phyloP scores from a whole-genome alignment of 1,140 invertebrate genomes.

The Conopomorpha cramerella region DNA sequence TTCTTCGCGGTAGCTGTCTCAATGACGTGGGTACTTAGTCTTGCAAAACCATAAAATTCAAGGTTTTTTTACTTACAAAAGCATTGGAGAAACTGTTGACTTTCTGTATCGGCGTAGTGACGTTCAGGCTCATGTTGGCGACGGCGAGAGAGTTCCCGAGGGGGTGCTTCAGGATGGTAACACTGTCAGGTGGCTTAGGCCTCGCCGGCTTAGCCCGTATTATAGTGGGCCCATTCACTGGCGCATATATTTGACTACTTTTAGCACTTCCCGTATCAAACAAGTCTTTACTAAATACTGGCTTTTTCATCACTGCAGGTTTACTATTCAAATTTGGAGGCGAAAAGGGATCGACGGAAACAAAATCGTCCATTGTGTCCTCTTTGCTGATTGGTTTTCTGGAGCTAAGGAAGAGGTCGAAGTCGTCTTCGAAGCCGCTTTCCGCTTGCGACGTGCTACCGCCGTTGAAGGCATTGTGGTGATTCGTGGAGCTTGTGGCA shows the following conservation, averaged over 20 bases:
- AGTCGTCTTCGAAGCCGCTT: constrained; percentile 78
- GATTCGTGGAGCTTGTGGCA: constrained; percentile 64
- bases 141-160: constrained; percentile 30
- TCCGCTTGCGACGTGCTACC: constrained; percentile 74
- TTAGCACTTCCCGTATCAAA: constrained; percentile 47
- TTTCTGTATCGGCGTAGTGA: constrained; percentile 41
- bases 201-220: constrained; percentile 75
- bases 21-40: too few relatives aligned
- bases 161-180: constrained; percentile 36
- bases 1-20: too few relatives aligned
- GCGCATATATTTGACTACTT: constrained; percentile 18
- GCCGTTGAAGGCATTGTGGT: constrained; percentile 58
- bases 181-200: constrained; percentile 68
- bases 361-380: constrained; percentile 53
- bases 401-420: constrained; percentile 63
- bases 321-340: constrained; percentile 29
- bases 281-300: constrained; percentile 26
- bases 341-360: constrained; percentile 49
- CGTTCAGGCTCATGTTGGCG: constrained; percentile 44
- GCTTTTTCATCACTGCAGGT: constrained; percentile 27
- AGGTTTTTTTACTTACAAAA: constrained; percentile 38
- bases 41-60: too few relatives aligned
- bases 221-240: constrained; percentile 67
- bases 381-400: constrained; percentile 53
- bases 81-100: constrained; percentile 25